Evolutionary conservation across 2,113 vertebrate species (phyloP).

Genomic region (Okapia johnstoni): DNA sequence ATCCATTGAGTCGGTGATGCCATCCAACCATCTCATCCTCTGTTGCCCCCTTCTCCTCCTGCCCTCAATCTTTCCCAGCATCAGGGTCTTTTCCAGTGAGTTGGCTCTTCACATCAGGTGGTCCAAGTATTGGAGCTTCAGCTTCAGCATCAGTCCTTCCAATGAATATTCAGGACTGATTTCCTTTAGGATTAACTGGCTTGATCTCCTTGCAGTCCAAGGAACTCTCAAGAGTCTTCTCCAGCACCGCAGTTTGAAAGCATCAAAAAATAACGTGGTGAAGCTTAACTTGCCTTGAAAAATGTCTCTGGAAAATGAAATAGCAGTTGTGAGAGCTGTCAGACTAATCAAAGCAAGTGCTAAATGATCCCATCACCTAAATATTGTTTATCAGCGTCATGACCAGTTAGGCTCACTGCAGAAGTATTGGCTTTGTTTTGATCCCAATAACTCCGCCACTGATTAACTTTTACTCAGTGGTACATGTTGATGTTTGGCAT

Average conservation of each 20-base stretch:
- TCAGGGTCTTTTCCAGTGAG: background rate
- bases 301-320: background rate
- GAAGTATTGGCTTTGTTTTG: background rate
- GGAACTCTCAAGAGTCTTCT: background rate
- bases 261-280: background rate
- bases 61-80: background rate
- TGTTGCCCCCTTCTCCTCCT: background rate
- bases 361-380: background rate
- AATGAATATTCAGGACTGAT: background rate
- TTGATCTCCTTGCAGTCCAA: background rate
- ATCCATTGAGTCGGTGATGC: background rate
- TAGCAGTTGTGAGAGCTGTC: background rate
- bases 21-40: background rate
- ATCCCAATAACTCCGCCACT: background rate
- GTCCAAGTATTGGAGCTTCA: background rate
- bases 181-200: background rate
- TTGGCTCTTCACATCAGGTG: background rate
- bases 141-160: background rate
- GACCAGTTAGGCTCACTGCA: background rate
- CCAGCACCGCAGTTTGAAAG: background rate
- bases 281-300: constrained; percentile 19
- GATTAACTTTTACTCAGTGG: background rate
- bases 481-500: background rate
- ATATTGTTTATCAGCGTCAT: background rate
- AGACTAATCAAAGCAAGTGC: background rate